Evolutionary conservation across 2,797 vertebrate genomes (phyloP).

Genomic region (Periophthalmus magnuspinnatus): DNA sequence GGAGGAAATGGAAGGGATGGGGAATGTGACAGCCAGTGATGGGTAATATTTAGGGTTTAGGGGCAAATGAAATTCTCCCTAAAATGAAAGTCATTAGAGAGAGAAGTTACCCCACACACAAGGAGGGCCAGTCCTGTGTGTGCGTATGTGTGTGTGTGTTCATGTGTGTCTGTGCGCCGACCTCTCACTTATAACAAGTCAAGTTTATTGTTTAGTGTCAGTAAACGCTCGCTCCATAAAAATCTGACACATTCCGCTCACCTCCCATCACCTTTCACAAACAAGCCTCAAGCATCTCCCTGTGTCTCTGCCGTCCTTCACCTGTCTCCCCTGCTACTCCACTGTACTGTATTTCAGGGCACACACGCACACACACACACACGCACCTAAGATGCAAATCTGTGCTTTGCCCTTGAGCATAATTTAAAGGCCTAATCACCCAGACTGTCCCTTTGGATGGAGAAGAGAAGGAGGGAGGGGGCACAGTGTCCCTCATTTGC

Average conservation of each 20-base stretch:
- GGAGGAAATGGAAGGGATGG: constrained; percentile 96
- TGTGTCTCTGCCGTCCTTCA: constrained; percentile 66
- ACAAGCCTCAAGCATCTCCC: constrained; percentile 63
- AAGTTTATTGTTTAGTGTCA: constrained; percentile 60
- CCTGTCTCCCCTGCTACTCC: constrained; percentile 79
- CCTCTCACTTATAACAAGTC: constrained; percentile 41
- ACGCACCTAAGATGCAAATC: constrained; percentile 96
- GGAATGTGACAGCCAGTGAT: constrained; percentile 98
- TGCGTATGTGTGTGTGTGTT: constrained; percentile 17
- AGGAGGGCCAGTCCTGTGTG: constrained; percentile 53
- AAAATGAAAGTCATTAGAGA: constrained; percentile 71
- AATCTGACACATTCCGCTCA: constrained; percentile 49
- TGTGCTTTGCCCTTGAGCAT: constrained; percentile 99
- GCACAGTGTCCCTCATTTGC: constrained; percentile 93
- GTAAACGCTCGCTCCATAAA: constrained; percentile 41
- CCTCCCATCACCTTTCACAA: constrained; percentile 58
- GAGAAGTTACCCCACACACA: constrained; percentile 68
- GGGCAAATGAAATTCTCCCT: constrained; percentile 96
- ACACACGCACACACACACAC: constrained; percentile 32
- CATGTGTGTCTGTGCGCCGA: constrained; percentile 31
- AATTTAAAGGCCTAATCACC: constrained; percentile 99
- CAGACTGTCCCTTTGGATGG: constrained; percentile 77
- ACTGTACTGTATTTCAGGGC: constrained; percentile 32
- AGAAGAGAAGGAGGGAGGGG: constrained; percentile 77
- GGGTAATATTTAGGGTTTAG: constrained; percentile 95